Percentiles rank a stretch among this genome's conserved stretches.
These are phyloP conservation scores for Anguilla marmorata DNA, from an alignment of 2,797 vertebrate genomes.

Conservation along the genomic window DNA sequence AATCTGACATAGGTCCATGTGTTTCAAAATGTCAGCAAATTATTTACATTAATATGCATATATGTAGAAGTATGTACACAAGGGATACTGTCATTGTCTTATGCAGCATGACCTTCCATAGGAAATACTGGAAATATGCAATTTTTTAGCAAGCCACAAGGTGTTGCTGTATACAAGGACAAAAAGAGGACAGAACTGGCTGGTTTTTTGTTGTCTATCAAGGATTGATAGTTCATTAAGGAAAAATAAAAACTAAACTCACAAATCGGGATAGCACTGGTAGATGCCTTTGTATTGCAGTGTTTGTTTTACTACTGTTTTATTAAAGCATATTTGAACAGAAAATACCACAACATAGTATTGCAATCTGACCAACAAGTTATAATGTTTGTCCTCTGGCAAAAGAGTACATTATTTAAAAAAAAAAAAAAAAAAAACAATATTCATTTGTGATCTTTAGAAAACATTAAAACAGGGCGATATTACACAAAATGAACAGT, in stretches of 20 bases:
- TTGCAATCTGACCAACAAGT: not conserved
- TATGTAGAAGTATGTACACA: not conserved
- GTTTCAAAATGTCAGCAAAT: not conserved
- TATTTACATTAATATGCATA: not conserved
- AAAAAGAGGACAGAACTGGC: slow-evolving; percentile 17
- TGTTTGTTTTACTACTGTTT: not conserved
- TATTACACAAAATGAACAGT: not conserved
- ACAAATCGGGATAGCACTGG: not conserved
- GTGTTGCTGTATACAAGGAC: slow-evolving; percentile 36
- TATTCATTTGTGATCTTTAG: not conserved
- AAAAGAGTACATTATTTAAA: not conserved
- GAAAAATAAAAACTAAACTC: not conserved
- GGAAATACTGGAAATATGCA: slow-evolving; percentile 7
- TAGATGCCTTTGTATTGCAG: no score
- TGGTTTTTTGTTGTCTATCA: not conserved
- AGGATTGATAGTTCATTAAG: not conserved
- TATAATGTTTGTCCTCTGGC: not conserved
- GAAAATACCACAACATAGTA: not conserved
- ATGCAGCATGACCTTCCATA: not conserved
- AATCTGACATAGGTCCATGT: not conserved
- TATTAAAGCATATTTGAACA: not conserved
- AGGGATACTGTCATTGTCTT: not conserved
- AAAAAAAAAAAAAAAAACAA: not conserved
- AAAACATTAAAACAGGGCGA: not conserved
- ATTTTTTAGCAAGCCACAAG: slow-evolving; percentile 36